Percentiles rank a stretch among this genome's conserved stretches.
Evolutionary conservation across 2,113 vertebrate genomes (phyloP).

Genomic region (Corythornis madagascariensis): DNA sequence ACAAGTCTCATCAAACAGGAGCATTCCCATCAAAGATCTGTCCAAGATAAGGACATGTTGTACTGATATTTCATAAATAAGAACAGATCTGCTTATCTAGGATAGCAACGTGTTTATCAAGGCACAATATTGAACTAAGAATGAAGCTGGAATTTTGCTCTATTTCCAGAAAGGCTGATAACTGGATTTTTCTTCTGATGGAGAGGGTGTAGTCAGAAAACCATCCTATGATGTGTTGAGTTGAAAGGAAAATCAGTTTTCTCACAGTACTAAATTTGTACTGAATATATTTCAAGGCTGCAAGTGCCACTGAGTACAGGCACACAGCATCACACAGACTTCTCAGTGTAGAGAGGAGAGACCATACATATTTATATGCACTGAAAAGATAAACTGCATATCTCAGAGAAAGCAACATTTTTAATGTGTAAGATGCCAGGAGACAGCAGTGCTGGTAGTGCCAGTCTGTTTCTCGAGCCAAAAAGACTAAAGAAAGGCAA

Average conservation of each 20-base stretch:
- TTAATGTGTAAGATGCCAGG: background rate
- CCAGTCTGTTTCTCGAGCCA: background rate
- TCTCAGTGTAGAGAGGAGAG: background rate
- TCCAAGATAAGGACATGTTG: slow-evolving; percentile 28
- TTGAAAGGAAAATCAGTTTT: background rate
- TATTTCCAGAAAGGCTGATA: slow-evolving; percentile 15
- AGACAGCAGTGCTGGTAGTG: background rate
- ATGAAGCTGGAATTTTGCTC: background rate
- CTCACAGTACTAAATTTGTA: background rate
- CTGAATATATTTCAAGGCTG: background rate
- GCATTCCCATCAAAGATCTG: slow-evolving; percentile 14
- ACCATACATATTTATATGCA: background rate
- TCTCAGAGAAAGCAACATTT: background rate
- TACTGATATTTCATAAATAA: background rate
- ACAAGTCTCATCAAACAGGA: background rate
- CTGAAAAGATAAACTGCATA: background rate
- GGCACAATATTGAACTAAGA: background rate
- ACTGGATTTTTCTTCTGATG: background rate
- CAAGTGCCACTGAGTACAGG: background rate
- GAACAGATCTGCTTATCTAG: slow-evolving; percentile 43
- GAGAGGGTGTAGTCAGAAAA: background rate
- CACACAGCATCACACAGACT: background rate
- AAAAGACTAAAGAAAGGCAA: slow-evolving; percentile 18
- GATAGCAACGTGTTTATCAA: background rate
- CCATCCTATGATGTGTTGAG: background rate